Percentiles rank a stretch among this genome's conserved stretches.
phyloP scores from a whole-genome alignment of 2,113 vertebrate genomes.

The Hiodon tergisus region DNA sequence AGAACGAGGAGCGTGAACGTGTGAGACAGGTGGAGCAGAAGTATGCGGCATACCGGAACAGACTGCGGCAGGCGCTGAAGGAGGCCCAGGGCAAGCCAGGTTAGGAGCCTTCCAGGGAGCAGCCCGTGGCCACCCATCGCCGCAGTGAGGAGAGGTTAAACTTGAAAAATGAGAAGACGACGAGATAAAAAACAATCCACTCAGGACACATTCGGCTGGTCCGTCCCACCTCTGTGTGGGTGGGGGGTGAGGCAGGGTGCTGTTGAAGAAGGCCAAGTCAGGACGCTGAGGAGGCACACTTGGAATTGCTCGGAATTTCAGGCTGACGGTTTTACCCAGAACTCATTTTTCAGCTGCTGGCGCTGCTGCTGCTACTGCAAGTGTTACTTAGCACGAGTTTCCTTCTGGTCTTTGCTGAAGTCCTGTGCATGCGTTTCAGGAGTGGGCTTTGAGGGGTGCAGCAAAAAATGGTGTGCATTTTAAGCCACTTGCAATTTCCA shows the following conservation, averaged over 20 bases:
- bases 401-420: constrained; percentile 37
- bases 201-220: constrained; percentile 49
- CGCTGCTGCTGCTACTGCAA: constrained; percentile 62
- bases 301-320: not conserved
- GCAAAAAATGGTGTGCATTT: not conserved
- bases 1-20: constrained; percentile 86
- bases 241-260: constrained; percentile 22
- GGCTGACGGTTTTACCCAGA: constrained; percentile 9
- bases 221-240: not conserved
- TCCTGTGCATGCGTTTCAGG: constrained; percentile 23
- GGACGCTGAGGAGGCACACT: not conserved
- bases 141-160: constrained; percentile 31
- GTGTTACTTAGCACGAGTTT: constrained; percentile 69
- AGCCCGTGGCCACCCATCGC: constrained; percentile 30
- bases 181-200: constrained; percentile 40
- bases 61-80: constrained; percentile 72
- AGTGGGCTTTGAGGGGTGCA: too few relatives aligned
- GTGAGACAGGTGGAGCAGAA: constrained; percentile 78
- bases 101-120: constrained; percentile 64
- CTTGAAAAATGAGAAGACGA: constrained; percentile 7
- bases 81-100: constrained; percentile 66
- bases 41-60: constrained; percentile 72
- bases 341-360: constrained; percentile 16
- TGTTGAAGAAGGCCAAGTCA: constrained; percentile 29
- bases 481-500: not conserved